phyloP scores from a whole-genome alignment of 2,888 invertebrate genomes.

The Monochamus alternatus region DNA sequence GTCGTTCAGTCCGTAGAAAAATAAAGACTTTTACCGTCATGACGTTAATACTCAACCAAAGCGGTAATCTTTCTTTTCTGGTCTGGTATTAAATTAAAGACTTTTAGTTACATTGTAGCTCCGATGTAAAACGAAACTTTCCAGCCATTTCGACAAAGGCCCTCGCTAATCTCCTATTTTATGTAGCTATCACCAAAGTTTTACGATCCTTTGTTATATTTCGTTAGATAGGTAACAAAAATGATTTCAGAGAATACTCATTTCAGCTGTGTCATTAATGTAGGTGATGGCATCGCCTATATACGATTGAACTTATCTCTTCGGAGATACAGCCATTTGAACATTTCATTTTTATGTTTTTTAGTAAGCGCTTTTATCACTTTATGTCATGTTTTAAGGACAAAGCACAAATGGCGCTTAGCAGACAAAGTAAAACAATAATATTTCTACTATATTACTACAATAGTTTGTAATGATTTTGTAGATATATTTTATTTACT shows the following conservation, averaged over 20 bases:
- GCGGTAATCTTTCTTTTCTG: background rate
- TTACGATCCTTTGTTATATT: conserved; percentile 35
- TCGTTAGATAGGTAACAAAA: conserved; percentile 29
- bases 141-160: conserved; percentile 19
- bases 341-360: too few species aligned
- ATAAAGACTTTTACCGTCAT: too few species aligned
- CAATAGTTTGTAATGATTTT: too few species aligned
- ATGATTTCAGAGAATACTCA: conserved; percentile 14
- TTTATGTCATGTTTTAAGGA: too few species aligned
- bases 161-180: conserved; percentile 19
- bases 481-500: too few species aligned
- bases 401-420: too few species aligned
- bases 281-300: background rate
- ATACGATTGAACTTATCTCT: background rate
- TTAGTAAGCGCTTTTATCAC: too few species aligned
- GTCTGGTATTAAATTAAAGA: background rate
- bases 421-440: too few species aligned
- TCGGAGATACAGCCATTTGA: background rate
- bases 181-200: conserved; percentile 22
- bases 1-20: too few species aligned
- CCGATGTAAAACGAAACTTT: background rate
- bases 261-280: conserved; percentile 13
- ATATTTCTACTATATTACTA: too few species aligned
- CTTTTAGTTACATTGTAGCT: conserved; percentile 2
- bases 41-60: too few species aligned